phyloP scores from a whole-genome alignment of 1,140 invertebrate species.

The Ostrea edulis region DNA sequence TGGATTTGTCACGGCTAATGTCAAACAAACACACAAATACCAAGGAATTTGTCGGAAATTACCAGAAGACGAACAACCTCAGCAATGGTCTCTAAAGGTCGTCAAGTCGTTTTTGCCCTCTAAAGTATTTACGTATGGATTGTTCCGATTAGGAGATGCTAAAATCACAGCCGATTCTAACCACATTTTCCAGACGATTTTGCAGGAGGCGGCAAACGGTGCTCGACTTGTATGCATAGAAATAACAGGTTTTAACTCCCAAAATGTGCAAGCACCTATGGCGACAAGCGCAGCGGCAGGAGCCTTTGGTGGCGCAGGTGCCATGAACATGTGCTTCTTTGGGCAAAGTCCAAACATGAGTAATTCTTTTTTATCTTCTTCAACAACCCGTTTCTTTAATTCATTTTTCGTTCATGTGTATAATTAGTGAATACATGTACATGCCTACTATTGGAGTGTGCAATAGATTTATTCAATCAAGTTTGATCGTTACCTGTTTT shows the following conservation, averaged over 20 bases:
- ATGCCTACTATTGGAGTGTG: too few species aligned
- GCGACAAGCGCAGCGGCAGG: slow-evolving; percentile 6
- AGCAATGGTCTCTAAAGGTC: slow-evolving; percentile 59
- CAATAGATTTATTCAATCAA: too few species aligned
- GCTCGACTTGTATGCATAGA: slow-evolving; percentile 66
- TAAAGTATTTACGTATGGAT: slow-evolving; percentile 44
- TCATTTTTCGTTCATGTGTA: too few species aligned
- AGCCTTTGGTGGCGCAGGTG: not conserved
- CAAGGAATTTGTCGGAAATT: slow-evolving; percentile 52
- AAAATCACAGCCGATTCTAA: slow-evolving; percentile 50
- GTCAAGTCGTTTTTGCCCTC: slow-evolving; percentile 65
- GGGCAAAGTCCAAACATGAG: slow-evolving; percentile 42
- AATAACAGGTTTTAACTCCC: slow-evolving; percentile 60
- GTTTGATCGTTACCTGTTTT: too few species aligned
- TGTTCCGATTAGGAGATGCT: slow-evolving; percentile 49
- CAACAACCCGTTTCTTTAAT: not conserved
- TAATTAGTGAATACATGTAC: too few species aligned
- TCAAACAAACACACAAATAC: slow-evolving; percentile 26
- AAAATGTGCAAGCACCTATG: slow-evolving; percentile 14
- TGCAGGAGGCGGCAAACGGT: slow-evolving; percentile 58
- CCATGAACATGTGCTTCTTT: slow-evolving; percentile 24
- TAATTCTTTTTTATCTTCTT: not conserved
- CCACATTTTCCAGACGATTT: slow-evolving; percentile 62
- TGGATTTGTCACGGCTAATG: slow-evolving; percentile 45
- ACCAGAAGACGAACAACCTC: slow-evolving; percentile 14